Percentiles rank a stretch among this genome's conserved stretches.
These are phyloP conservation scores for Yasuhikotakia modesta DNA, from an alignment of 2,797 vertebrate species.

Conservation along the genomic window DNA sequence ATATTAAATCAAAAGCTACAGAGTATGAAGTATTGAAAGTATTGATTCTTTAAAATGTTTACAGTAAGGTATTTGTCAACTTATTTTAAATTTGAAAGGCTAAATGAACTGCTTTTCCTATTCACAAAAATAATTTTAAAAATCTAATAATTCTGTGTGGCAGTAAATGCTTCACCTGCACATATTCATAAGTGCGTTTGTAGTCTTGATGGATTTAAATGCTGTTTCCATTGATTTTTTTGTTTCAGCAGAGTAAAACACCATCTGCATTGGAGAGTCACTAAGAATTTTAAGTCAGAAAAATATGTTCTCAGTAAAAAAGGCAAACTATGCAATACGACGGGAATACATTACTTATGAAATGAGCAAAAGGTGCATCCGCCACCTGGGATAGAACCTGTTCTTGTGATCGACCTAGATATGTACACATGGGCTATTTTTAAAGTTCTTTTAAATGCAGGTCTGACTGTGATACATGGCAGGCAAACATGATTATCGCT, in stretches of 20 bases:
- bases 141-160: neutral
- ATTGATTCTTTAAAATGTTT: constrained; percentile 23
- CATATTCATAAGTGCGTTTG: neutral
- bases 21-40: neutral
- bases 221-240: constrained; percentile 20
- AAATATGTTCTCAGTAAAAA: constrained; percentile 22
- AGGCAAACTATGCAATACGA: neutral
- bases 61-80: constrained; percentile 16
- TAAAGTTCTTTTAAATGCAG: constrained; percentile 15
- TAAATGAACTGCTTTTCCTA: constrained; percentile 16
- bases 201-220: constrained; percentile 29
- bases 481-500: neutral
- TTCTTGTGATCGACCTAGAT: constrained; percentile 25
- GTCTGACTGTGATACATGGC: neutral
- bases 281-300: constrained; percentile 26
- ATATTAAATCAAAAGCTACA: constrained; percentile 1
- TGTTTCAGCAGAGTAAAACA: constrained; percentile 37
- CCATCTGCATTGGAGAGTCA: constrained; percentile 39
- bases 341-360: constrained; percentile 28
- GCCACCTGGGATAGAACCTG: constrained; percentile 15
- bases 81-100: constrained; percentile 1
- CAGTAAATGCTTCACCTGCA: constrained; percentile 6
- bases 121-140: neutral
- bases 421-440: neutral
- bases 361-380: constrained; percentile 20